Conservation (phyloP, 2,113 vertebrate genomes). For the Marmota monax region DNA sequence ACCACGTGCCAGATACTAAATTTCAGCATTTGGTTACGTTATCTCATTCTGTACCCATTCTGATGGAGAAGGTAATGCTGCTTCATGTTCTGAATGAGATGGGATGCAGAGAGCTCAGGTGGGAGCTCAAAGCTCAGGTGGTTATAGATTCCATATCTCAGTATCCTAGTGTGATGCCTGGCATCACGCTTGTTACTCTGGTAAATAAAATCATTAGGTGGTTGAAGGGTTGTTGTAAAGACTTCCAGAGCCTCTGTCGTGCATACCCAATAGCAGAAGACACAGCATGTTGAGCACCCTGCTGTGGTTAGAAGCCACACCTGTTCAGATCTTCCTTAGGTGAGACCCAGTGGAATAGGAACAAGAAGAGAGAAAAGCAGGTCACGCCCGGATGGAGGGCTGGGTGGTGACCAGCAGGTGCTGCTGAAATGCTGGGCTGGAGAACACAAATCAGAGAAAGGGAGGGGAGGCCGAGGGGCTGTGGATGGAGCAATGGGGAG, state of each 20-base stretch:
- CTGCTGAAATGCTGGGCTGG: not conserved
- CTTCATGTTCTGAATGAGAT: not conserved
- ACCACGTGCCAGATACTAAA: not conserved
- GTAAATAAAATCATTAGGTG: not conserved
- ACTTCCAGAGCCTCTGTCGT: not conserved
- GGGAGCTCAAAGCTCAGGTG: not conserved
- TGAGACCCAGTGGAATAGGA: not conserved
- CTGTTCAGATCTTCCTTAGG: not conserved
- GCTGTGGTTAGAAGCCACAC: not conserved
- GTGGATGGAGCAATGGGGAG: accelerated
- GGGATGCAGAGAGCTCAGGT: not conserved
- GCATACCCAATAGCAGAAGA: not conserved
- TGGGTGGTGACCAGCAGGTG: not conserved
- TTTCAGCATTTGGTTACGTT: not conserved
- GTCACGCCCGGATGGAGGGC: not conserved
- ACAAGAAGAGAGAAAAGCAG: not conserved
- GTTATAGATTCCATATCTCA: not conserved
- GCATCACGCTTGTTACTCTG: not conserved
- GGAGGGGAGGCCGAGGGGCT: not conserved
- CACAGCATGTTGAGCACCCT: not conserved
- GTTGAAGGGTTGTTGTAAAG: not conserved
- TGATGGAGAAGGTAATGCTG: not conserved
- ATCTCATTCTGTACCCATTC: not conserved
- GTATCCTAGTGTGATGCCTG: not conserved
- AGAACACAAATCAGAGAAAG: not conserved